Conservation (phyloP, 2,888 invertebrate species). For the Venusia cambrica region DNA sequence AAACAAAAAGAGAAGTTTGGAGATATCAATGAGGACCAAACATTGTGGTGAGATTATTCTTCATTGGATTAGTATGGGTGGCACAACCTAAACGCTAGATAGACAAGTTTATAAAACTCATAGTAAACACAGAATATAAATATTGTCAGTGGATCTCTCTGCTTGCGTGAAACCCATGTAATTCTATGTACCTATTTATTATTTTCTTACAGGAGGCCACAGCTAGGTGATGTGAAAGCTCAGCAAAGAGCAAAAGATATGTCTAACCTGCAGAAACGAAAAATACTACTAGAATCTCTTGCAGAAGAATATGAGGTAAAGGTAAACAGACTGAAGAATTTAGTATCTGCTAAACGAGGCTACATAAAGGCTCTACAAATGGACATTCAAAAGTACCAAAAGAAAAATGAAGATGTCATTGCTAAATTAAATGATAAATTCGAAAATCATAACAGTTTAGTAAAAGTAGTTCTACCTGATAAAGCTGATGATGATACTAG, state of each 20-base stretch:
- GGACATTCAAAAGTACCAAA: conserved; percentile 69
- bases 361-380: conserved; percentile 66
- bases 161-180: too few species aligned
- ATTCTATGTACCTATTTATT: too few species aligned
- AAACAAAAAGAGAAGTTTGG: conserved; percentile 64
- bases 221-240: conserved; percentile 58
- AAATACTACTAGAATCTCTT: conserved; percentile 52
- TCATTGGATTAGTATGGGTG: too few species aligned
- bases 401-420: conserved; percentile 63
- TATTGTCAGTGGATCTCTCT: too few species aligned
- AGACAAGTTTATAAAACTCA: too few species aligned
- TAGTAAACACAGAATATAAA: too few species aligned
- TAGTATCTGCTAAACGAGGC: conserved; percentile 60
- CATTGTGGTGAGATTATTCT: conserved; percentile 56
- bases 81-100: too few species aligned
- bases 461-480: conserved; percentile 37
- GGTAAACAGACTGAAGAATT: conserved; percentile 59
- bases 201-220: conserved; percentile 68
- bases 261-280: conserved; percentile 62
- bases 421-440: conserved; percentile 54
- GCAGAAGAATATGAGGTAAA: conserved; percentile 65
- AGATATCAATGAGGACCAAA: conserved; percentile 44
- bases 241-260: conserved; percentile 63
- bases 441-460: conserved; percentile 49
- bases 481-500: conserved; percentile 44